Evolutionary conservation across 2,797 vertebrate genomes (phyloP).

Genomic region (Meriones psammophilus): DNA sequence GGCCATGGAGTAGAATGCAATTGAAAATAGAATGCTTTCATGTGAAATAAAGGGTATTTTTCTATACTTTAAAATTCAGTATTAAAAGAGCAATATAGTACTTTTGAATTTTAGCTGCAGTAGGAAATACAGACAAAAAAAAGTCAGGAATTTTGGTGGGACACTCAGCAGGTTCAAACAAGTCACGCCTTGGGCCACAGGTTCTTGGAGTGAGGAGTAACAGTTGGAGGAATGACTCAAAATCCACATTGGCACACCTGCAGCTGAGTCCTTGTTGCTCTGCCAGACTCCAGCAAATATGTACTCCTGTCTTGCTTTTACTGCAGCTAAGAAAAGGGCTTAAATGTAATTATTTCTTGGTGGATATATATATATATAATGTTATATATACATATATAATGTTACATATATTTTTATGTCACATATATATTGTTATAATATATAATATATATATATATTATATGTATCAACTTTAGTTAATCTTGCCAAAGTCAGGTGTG

Average conservation of each 20-base stretch:
- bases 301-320: not conserved
- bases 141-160: not conserved
- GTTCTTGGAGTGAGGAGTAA: not conserved
- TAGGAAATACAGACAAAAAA: not conserved
- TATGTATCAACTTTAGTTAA: not conserved
- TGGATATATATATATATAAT: no score
- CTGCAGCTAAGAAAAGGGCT: not conserved
- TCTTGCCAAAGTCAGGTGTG: not conserved
- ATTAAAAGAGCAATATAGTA: not conserved
- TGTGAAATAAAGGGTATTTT: not conserved
- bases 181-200: not conserved
- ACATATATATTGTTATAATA: no score
- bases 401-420: no score
- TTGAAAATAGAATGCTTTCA: not conserved
- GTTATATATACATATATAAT: no score
- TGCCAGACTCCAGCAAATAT: not conserved
- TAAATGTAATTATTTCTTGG: not conserved
- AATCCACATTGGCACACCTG: not conserved
- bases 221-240: not conserved
- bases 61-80: not conserved
- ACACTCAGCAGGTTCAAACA: not conserved
- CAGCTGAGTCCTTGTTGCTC: not conserved
- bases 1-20: not conserved
- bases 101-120: slow-evolving; percentile 10
- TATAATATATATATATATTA: no score